Percentiles rank a stretch among this genome's conserved stretches.
phyloP scores from a whole-genome alignment of 2,888 invertebrate genomes.

The Trachelus tabidus region DNA sequence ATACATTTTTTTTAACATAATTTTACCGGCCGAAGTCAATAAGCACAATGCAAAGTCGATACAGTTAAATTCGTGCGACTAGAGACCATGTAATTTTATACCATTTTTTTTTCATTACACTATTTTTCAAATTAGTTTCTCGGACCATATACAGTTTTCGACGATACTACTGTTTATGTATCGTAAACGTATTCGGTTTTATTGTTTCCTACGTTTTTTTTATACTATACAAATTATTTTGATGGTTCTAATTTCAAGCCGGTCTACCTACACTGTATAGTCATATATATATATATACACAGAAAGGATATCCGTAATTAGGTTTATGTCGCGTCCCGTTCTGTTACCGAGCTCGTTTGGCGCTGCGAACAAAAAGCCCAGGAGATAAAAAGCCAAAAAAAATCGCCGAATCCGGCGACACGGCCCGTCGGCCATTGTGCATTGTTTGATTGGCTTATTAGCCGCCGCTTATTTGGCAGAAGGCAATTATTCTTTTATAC shows the following conservation, averaged over 20 bases:
- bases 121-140: not conserved
- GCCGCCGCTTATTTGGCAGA: conserved; percentile 3
- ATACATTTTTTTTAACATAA: not conserved
- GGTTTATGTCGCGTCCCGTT: not conserved
- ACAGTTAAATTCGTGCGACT: not conserved
- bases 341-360: not conserved
- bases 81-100: not conserved
- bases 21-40: not conserved
- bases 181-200: not conserved
- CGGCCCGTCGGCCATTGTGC: not conserved
- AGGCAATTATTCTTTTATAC: not conserved
- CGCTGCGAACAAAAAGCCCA: not conserved
- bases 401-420: not conserved
- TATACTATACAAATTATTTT: not conserved
- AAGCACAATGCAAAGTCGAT: not conserved
- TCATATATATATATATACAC: not conserved
- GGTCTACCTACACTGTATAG: not conserved
- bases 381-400: not conserved
- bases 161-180: not conserved
- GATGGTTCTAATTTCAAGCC: not conserved
- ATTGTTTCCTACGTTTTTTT: not conserved
- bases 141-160: not conserved
- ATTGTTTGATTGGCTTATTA: not conserved
- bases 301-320: not conserved
- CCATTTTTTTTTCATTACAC: not conserved